phyloP scores from a whole-genome alignment of 2,113 vertebrate genomes.

The Oryzias melastigma region DNA sequence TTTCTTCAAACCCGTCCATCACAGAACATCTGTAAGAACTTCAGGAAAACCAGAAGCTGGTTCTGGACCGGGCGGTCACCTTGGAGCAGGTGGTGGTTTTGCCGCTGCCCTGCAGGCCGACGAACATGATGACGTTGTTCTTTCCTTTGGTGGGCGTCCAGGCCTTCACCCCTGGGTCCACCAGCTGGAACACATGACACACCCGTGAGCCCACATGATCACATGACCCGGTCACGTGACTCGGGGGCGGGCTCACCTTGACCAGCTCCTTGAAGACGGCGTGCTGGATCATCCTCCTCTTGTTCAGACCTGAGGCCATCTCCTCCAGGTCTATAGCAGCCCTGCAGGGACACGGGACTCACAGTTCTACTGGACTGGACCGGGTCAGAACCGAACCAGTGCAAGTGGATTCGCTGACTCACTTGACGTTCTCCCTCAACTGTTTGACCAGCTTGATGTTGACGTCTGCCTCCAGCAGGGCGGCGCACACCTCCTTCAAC shows the following conservation, averaged over 20 bases:
- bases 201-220: not conserved
- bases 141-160: conserved; percentile 99
- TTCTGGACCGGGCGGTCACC: conserved; percentile 66
- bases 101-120: conserved; percentile 96
- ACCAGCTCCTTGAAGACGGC: conserved; percentile 98
- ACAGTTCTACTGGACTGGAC: not conserved
- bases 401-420: not conserved
- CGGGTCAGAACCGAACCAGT: not conserved
- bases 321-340: conserved; percentile 98
- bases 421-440: conserved; percentile 70
- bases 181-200: conserved; percentile 78
- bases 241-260: conserved; percentile 82
- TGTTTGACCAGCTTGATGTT: conserved; percentile 98
- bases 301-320: conserved; percentile 99
- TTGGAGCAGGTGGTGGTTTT: conserved; percentile 99
- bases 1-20: too few relatives aligned
- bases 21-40: too few relatives aligned
- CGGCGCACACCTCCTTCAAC: conserved; percentile 98
- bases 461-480: conserved; percentile 95
- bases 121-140: conserved; percentile 99
- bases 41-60: too few relatives aligned
- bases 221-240: not conserved
- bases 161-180: conserved; percentile 98
- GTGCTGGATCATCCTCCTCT: conserved; percentile 99
- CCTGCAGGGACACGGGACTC: conserved; percentile 62